Conservation (phyloP, 2,113 vertebrate genomes). For the Australoheros scitulus region DNA sequence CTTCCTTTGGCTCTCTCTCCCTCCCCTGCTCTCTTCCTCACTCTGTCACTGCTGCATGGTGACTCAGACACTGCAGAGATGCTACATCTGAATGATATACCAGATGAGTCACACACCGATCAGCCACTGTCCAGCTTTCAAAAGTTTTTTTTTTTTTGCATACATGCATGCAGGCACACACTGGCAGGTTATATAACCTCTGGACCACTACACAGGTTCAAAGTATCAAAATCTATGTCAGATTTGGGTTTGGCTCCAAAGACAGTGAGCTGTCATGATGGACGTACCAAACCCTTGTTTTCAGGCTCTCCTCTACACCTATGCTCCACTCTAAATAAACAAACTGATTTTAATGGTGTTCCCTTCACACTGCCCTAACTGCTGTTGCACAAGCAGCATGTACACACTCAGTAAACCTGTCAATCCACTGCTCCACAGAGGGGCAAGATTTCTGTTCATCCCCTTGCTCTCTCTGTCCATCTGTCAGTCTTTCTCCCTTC, state of each 20-base stretch:
- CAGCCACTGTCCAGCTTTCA: slow-evolving; percentile 33
- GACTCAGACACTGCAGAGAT: slow-evolving; percentile 80
- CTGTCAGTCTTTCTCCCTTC: slow-evolving; percentile 59
- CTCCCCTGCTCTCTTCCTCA: slow-evolving; percentile 35
- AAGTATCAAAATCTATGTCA: not conserved
- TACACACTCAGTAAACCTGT: slow-evolving; percentile 52
- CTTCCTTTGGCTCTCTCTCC: slow-evolving; percentile 12
- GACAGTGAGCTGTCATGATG: slow-evolving; percentile 32
- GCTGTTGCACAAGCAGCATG: slow-evolving; percentile 26
- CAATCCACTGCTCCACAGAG: slow-evolving; percentile 56
- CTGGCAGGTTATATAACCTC: not conserved
- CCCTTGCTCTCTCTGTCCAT: slow-evolving; percentile 42
- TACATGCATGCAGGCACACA: not conserved
- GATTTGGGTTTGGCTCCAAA: not conserved
- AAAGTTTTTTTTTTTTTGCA: slow-evolving; percentile 18
- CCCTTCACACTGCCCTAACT: slow-evolving; percentile 46
- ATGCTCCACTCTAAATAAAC: slow-evolving; percentile 46
- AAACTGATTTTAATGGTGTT: slow-evolving; percentile 52
- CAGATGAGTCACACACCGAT: slow-evolving; percentile 71
- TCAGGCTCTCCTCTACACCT: slow-evolving; percentile 29
- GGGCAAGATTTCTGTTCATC: slow-evolving; percentile 37
- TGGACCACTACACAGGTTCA: not conserved
- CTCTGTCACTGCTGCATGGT: slow-evolving; percentile 75
- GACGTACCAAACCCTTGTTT: slow-evolving; percentile 36
- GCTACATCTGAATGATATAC: slow-evolving; percentile 68